Evolutionary conservation across 1,140 invertebrate genomes (phyloP).

Genomic region (Zelostemma sp.): DNA sequence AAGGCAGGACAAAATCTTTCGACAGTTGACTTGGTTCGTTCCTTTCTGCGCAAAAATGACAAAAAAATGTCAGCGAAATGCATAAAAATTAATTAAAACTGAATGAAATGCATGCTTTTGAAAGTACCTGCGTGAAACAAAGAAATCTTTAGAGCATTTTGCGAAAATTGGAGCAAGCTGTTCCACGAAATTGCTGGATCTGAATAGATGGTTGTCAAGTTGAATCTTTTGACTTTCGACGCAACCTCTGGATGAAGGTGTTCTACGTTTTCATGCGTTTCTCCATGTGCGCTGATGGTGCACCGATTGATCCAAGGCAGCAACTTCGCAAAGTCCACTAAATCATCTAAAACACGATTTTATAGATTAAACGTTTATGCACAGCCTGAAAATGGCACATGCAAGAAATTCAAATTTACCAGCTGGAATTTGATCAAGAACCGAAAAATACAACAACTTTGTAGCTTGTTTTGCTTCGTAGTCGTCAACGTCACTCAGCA

Average conservation of each 20-base stretch:
- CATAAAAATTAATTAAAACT: not conserved
- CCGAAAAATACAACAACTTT: slow-evolving; percentile 1
- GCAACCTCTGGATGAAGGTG: slow-evolving; percentile 1
- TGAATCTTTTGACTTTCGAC: slow-evolving; percentile 26
- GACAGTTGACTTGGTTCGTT: not conserved
- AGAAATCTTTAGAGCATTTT: slow-evolving; percentile 33
- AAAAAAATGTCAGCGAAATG: not conserved
- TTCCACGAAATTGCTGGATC: slow-evolving; percentile 46
- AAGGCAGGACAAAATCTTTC: not conserved
- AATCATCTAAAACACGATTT: slow-evolving; percentile 31
- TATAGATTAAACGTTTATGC: not conserved
- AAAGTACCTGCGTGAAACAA: slow-evolving; percentile 23
- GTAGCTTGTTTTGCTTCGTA: not conserved
- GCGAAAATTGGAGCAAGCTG: slow-evolving; percentile 39
- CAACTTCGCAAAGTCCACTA: slow-evolving; percentile 21
- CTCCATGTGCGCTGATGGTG: slow-evolving; percentile 5
- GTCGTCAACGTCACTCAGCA: slow-evolving; percentile 5
- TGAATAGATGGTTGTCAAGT: slow-evolving; percentile 48
- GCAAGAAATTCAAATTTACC: slow-evolving; percentile 11
- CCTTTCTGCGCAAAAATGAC: not conserved
- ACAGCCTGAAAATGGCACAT: not conserved
- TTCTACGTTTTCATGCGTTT: slow-evolving; percentile 10
- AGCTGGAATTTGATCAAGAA: slow-evolving; percentile 12
- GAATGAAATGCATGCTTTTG: not conserved
- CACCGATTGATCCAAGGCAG: slow-evolving; percentile 13